These are phyloP conservation scores for Abrostola tripartita DNA, from an alignment of 2,888 invertebrate species.

Conservation along the genomic window DNA sequence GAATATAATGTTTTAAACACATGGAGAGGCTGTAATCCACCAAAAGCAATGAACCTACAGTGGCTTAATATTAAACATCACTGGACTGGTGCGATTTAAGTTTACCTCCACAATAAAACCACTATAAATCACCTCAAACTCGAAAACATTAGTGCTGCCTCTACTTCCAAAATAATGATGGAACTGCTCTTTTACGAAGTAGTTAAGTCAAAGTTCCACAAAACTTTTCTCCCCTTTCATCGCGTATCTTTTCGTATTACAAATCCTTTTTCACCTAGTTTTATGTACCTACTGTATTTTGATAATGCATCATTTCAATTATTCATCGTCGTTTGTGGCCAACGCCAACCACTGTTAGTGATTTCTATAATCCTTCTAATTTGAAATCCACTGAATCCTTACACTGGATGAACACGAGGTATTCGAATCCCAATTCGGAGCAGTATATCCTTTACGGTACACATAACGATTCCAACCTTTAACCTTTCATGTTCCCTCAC, in stretches of 20 bases:
- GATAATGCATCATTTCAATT: neutral
- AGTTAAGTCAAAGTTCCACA: conserved; percentile 4
- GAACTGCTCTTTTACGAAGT: conserved; percentile 5
- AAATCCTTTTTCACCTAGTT: neutral
- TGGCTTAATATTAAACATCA: neutral
- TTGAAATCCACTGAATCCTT: conserved; percentile 29
- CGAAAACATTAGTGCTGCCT: neutral
- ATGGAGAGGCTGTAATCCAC: too few relatives aligned
- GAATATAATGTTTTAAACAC: too few relatives aligned
- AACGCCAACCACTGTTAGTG: conserved; percentile 16
- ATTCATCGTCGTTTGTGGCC: neutral
- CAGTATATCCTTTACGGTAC: conserved; percentile 33
- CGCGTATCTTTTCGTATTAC: neutral
- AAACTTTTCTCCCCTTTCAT: conserved; percentile 1
- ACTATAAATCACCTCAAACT: conserved; percentile 2
- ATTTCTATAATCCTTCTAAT: conserved; percentile 31
- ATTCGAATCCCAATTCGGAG: conserved; percentile 38
- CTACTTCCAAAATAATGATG: conserved; percentile 4
- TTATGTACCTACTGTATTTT: neutral
- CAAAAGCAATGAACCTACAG: neutral
- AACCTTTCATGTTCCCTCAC: conserved; percentile 50
- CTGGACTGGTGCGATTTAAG: neutral
- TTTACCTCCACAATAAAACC: neutral
- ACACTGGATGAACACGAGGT: conserved; percentile 28
- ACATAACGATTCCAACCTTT: conserved; percentile 43